phyloP scores from a whole-genome alignment of 2,113 vertebrate genomes.

The Sinosuthora webbiana region DNA sequence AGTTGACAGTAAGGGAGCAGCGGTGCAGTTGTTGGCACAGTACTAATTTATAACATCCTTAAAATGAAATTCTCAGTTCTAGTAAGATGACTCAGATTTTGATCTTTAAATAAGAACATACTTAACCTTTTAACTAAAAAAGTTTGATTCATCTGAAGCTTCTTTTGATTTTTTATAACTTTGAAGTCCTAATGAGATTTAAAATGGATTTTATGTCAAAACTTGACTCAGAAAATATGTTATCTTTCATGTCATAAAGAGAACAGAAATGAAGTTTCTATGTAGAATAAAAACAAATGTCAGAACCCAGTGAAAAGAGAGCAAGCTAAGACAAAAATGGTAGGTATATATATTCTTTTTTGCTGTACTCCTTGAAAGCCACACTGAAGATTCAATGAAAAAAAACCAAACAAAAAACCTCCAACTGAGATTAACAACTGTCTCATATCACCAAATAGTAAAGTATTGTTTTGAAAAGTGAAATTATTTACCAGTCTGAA shows the following conservation, averaged over 20 bases:
- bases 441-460: background rate
- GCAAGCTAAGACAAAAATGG: background rate
- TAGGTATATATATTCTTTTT: background rate
- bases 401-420: background rate
- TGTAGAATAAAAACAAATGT: background rate
- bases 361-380: background rate
- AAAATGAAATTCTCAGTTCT: background rate
- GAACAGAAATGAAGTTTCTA: background rate
- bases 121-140: background rate
- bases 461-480: background rate
- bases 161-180: background rate
- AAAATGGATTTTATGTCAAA: slow-evolving; percentile 2
- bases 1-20: background rate
- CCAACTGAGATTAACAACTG: background rate
- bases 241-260: background rate
- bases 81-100: background rate
- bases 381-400: background rate
- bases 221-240: background rate
- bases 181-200: background rate
- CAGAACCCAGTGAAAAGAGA: background rate
- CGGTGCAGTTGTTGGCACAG: background rate
- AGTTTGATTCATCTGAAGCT: background rate
- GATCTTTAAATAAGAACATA: background rate
- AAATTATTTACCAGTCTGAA: background rate
- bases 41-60: background rate